Base-by-base conservation (phyloP, 2,113 vertebrate genomes). In the Saccopteryx leptura region DNA sequence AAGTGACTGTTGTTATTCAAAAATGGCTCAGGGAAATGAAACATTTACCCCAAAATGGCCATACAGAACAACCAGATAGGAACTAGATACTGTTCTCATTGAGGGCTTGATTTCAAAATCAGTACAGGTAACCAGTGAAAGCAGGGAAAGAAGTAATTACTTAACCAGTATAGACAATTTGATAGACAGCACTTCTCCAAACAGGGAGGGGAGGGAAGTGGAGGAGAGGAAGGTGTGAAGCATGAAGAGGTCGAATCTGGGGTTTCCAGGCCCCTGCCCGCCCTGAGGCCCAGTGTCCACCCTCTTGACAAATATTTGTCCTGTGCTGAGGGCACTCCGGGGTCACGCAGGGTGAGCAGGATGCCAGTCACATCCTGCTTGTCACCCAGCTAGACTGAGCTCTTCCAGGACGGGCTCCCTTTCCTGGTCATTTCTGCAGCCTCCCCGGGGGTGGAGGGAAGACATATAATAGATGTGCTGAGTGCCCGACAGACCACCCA, bases 351-450 rank as follows among this genome's bases (percentile, higher is more conserved):
- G 9, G 31, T 5, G 66, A 80, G 72, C 56, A 12, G 31, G 33
- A 17, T 0, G 28, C 48, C 24, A 4, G 28, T 4, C n/a, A 18
- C n/a, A 52, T 17, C 5, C 2, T 0, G 8, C 65, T 21, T 33
- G 0, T 80, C 88, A 21, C 13, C 28, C 19, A 9, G 13, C 17
- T 12, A 31, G 39, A 60, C 17, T 0, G 1, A 63, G 28, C 26
- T 88, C n/a, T 75, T 60, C 75, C 46, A 11, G 58, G 12, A 17
- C 0, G 4, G 14, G 65, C 9, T 50, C 17, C 11, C 26, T 39
- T 71, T 28, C 96, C 7, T 26, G 39, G 19, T 48, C 60, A 61
- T 31, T 56, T 60, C 28, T 63, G 74, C 3, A 1, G 15, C 15
- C 21, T 52, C 28, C 14, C 63, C 39, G 48, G 75, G 79, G 14